phyloP scores from a whole-genome alignment of 2,888 invertebrate genomes.

The Teleiodes luculella region DNA sequence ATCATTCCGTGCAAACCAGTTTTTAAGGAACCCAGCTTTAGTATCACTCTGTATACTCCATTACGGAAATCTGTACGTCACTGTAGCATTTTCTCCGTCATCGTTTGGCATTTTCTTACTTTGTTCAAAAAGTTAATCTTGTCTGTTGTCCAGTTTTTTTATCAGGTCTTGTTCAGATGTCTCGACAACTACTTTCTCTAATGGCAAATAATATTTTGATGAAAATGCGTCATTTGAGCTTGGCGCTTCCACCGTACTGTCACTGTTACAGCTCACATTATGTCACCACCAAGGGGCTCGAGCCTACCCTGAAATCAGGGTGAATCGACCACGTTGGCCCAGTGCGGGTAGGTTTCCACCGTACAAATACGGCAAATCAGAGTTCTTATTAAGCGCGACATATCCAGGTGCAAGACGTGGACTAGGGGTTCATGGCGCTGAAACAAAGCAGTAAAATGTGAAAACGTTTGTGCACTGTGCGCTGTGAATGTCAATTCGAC shows the following conservation, averaged over 20 bases:
- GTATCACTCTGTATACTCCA: conserved; percentile 15
- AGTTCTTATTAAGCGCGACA: background rate
- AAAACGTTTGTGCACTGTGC: background rate
- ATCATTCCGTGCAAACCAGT: conserved; percentile 13
- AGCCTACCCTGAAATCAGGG: too few relatives aligned
- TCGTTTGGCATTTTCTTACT: background rate
- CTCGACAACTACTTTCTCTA: background rate
- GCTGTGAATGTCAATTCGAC: background rate
- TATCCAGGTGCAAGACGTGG: background rate
- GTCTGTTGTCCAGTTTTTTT: background rate
- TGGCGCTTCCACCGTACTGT: conserved; percentile 1
- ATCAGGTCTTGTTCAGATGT: background rate
- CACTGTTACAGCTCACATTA: too few relatives aligned
- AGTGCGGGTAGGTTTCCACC: too few relatives aligned
- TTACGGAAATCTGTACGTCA: conserved; percentile 7
- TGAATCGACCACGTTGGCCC: too few relatives aligned
- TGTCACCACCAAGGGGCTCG: too few relatives aligned
- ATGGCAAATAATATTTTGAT: background rate
- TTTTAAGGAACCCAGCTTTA: conserved; percentile 10
- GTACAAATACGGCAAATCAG: background rate
- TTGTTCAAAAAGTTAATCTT: background rate
- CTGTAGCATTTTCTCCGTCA: too few relatives aligned
- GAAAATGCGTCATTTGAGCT: conserved; percentile 4
- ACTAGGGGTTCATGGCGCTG: background rate
- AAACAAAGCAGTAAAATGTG: conserved; percentile 1